A percentile compares a stretch with the other conserved stretches of the same genome.
These are phyloP conservation scores for Ceyx melanurus DNA, from an alignment of 2,113 vertebrate genomes.

Conservation along the genomic window DNA sequence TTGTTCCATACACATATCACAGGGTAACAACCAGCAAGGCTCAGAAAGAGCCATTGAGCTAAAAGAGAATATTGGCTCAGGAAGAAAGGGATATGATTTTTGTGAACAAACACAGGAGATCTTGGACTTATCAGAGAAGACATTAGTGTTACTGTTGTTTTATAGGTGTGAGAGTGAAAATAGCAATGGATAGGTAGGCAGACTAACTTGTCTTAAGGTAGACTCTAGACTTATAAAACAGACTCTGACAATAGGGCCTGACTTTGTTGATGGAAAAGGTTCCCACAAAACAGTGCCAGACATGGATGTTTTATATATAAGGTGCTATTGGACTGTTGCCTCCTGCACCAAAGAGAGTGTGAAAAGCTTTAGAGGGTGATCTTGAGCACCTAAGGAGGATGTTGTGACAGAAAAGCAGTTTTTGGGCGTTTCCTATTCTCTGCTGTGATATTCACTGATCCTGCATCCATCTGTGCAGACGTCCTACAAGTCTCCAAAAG, in stretches of 20 bases:
- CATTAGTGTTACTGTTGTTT: not conserved
- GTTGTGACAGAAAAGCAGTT: not conserved
- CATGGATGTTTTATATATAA: not conserved
- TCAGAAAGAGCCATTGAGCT: not conserved
- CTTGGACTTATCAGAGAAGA: not conserved
- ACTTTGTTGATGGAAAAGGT: not conserved
- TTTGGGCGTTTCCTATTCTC: not conserved
- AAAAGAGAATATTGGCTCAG: not conserved
- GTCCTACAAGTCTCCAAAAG: not conserved
- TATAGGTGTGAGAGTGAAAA: not conserved
- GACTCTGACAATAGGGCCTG: not conserved
- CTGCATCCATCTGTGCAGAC: not conserved
- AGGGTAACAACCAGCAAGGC: not conserved
- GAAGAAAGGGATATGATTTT: not conserved
- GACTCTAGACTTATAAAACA: not conserved
- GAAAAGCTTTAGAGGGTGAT: not conserved
- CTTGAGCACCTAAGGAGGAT: not conserved
- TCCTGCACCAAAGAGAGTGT: not conserved
- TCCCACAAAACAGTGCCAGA: not conserved
- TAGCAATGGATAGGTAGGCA: not conserved
- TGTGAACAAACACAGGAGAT: not conserved
- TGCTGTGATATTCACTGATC: not conserved
- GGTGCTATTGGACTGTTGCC: not conserved
- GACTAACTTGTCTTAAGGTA: not conserved
- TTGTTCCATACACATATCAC: not conserved